Conservation (phyloP, 2,113 vertebrate genomes). For the Osmerus eperlanus region DNA sequence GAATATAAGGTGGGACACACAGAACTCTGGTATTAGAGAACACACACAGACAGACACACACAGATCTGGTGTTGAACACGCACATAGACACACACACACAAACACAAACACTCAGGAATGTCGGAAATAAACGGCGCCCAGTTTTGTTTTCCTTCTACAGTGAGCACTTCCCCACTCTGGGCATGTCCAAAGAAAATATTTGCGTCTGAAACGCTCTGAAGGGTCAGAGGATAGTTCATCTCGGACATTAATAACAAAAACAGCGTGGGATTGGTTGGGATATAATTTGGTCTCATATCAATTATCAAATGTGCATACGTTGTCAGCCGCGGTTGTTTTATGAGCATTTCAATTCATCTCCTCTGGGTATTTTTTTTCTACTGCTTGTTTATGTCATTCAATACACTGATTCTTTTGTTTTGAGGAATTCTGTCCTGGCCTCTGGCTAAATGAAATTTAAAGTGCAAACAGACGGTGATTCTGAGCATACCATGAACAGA, state of each 20-base stretch:
- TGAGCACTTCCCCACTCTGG: conserved; percentile 42
- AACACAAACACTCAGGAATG: conserved; percentile 50
- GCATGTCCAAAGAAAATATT: conserved; percentile 66
- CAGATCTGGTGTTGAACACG: background rate
- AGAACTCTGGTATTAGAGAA: background rate
- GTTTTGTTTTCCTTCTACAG: conserved; percentile 56
- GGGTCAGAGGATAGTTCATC: conserved; percentile 48
- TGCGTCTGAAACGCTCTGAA: conserved; percentile 52
- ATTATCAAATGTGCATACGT: conserved; percentile 25
- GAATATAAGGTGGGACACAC: background rate
- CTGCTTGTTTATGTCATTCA: conserved; percentile 14
- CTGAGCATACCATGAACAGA: conserved; percentile 22
- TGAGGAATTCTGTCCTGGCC: conserved; percentile 38
- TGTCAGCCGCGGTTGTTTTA: conserved; percentile 2
- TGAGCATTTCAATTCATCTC: conserved; percentile 4
- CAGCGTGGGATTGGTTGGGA: conserved; percentile 27
- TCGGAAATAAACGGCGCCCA: conserved; percentile 52
- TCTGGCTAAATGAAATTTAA: conserved; percentile 49
- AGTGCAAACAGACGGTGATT: conserved; percentile 40
- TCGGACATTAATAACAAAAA: conserved; percentile 29
- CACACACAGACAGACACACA: conserved; percentile 2
- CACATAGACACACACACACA: conserved; percentile 35
- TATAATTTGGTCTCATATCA: conserved; percentile 27
- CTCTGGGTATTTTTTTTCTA: background rate
- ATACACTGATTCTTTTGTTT: conserved; percentile 38